These are phyloP conservation scores for Anguilla pacifica DNA, from an alignment of 2,797 vertebrate species.

Conservation along the genomic window DNA sequence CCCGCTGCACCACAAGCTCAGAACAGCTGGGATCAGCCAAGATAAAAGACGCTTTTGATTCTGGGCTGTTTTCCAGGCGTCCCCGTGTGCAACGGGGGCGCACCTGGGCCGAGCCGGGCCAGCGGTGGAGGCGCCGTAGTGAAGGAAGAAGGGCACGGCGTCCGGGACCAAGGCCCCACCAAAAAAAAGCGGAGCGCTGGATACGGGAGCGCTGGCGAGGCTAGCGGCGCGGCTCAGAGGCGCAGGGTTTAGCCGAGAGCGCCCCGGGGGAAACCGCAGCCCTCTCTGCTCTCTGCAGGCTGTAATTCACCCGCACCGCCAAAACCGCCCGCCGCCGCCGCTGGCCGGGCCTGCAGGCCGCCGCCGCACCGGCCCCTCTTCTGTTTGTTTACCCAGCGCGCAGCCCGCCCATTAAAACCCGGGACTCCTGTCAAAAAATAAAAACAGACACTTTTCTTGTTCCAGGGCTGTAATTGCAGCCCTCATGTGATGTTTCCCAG, in stretches of 20 bases:
- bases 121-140: not conserved
- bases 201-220: conserved; percentile 48
- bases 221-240: conserved; percentile 38
- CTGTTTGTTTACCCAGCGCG: conserved; percentile 78
- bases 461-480: conserved; percentile 78
- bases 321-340: conserved; percentile 70
- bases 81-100: not conserved
- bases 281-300: conserved; percentile 72
- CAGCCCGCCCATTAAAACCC: conserved; percentile 71
- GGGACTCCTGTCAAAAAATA: conserved; percentile 72
- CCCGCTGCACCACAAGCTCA: not conserved
- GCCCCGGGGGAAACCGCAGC: conserved; percentile 71
- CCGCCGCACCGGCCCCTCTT: conserved; percentile 67
- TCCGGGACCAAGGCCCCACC: conserved; percentile 35
- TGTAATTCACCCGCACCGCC: conserved; percentile 77
- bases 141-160: not conserved
- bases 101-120: conserved; percentile 1
- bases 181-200: conserved; percentile 41
- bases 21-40: not conserved
- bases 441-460: conserved; percentile 80
- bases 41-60: not conserved
- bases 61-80: not conserved
- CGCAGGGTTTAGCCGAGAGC: conserved; percentile 36
- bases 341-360: conserved; percentile 49
- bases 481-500: conserved; percentile 74